Percentiles rank a stretch among this genome's conserved stretches.
These are phyloP conservation scores for Sipha flava DNA, from an alignment of 1,140 invertebrate genomes.

Conservation along the genomic window DNA sequence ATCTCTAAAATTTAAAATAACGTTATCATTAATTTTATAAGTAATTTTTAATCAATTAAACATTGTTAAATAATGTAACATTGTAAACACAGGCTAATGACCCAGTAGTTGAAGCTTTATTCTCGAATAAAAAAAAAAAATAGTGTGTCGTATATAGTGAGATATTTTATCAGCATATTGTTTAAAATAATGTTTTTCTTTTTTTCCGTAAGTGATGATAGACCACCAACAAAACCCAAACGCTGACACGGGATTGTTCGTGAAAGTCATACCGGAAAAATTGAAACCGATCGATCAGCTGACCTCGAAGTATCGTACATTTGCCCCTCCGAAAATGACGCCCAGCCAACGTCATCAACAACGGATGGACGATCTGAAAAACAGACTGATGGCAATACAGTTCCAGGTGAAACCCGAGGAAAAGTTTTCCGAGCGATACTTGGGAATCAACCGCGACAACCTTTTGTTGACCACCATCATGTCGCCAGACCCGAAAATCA, in stretches of 20 bases:
- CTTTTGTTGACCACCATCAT: too few relatives aligned
- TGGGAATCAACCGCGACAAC: neutral
- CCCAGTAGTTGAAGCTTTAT: too few relatives aligned
- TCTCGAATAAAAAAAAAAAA: too few relatives aligned
- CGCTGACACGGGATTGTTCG: conserved; percentile 73
- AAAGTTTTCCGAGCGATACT: too few relatives aligned
- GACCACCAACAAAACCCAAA: conserved; percentile 67
- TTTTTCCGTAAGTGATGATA: conserved; percentile 61
- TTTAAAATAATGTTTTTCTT: neutral
- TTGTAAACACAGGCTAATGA: too few relatives aligned
- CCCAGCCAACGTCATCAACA: neutral
- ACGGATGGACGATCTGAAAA: neutral
- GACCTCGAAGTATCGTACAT: neutral
- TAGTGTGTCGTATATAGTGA: too few relatives aligned
- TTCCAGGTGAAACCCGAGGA: neutral
- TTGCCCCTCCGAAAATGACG: neutral
- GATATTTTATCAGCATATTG: too few relatives aligned
- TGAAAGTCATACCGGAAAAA: neutral
- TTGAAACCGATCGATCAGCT: neutral
- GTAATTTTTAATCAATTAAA: too few relatives aligned
- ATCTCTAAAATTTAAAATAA: too few relatives aligned
- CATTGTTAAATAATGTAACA: too few relatives aligned
- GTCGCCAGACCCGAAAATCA: too few relatives aligned
- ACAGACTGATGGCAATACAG: neutral
- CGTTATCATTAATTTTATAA: too few relatives aligned